These are phyloP conservation scores for Semnornis frantzii DNA, from an alignment of 2,113 vertebrate genomes.

Conservation along the genomic window DNA sequence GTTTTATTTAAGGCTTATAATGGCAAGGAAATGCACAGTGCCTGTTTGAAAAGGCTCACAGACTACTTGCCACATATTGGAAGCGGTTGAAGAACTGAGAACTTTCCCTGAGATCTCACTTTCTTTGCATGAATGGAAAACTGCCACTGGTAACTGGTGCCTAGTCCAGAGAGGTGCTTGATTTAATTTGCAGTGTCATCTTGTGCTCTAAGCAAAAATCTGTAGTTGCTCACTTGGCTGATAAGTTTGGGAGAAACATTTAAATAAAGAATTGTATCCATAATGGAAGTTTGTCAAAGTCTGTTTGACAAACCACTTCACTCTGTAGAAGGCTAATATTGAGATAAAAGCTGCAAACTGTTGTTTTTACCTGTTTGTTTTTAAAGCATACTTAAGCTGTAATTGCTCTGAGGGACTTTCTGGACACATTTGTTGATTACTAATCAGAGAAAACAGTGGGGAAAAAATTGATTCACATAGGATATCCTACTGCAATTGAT, in stretches of 20 bases:
- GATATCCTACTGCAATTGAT: neutral
- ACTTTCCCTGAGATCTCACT: slow-evolving; percentile 60
- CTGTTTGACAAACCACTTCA: neutral
- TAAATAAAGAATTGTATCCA: neutral
- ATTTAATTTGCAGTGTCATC: slow-evolving; percentile 24
- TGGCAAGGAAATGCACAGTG: neutral
- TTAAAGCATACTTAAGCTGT: neutral
- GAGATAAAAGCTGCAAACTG: neutral
- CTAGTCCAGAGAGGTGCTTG: slow-evolving; percentile 70
- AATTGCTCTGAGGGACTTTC: neutral
- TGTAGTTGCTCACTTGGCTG: slow-evolving; percentile 65
- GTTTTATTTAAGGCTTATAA: neutral
- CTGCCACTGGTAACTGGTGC: slow-evolving; percentile 71
- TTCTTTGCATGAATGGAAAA: slow-evolving; percentile 61
- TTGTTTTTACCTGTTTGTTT: neutral
- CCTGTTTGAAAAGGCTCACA: neutral
- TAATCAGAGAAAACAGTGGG: neutral
- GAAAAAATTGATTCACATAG: neutral
- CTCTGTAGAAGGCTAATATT: neutral
- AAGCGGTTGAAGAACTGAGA: slow-evolving; percentile 68
- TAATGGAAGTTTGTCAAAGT: neutral
- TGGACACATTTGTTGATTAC: neutral
- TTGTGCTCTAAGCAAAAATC: neutral
- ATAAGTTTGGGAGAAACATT: slow-evolving; percentile 44
- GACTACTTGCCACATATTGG: neutral